Evolutionary conservation across 2,888 invertebrate species (phyloP), one percentile per base, ranked within the genome.

Genomic region (Eremobia ochroleuca): DNA sequence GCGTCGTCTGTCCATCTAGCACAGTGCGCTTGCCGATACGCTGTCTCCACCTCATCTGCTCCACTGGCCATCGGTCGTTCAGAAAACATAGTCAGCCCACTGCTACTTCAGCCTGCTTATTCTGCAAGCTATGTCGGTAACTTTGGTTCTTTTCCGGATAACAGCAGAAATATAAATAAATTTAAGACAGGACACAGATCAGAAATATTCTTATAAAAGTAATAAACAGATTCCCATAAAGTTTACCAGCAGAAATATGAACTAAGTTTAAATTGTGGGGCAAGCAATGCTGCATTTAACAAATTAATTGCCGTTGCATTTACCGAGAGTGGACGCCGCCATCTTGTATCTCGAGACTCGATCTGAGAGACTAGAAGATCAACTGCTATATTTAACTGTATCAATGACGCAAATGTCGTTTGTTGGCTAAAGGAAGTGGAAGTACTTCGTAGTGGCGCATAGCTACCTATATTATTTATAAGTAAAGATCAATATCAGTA

Each of bases 301-400:
- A 88, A 91, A 91, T 88, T 91, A 90, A 91, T 90, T 88, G 88
- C 85, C 83, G 61, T 85, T 79, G 84, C 77, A 78, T 86, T 88
- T 77, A 69, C 58, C 61, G 80, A 74, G 77, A 76, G 73, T 49
- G 75, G 76, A 76, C 73, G 66, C 61, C 46, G 75, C 79, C 77
- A 80, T 78, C 61, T 73, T 73, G 73, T 73, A 79, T 77, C 65
- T 82, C 2, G 55, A 77, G 67, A 82, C 34, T 72, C 59, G 75
- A 76, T 80, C 77, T 90, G 91, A 90, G 91, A 89, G 87, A 85
- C 43, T 69, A 75, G 25, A 59, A 58, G 67, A 78, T 73, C 34
- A 69, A 76, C 25, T 59, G 43, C 21, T 15, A 62, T 72, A 66
- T 84, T 64, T 34, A 34, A 31, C 49, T n/a, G 15, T 18, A 67